A percentile compares a stretch with the other conserved stretches of the same genome.
Conservation (phyloP, 2,888 invertebrate species). For the Auanema freiburgensis region DNA sequence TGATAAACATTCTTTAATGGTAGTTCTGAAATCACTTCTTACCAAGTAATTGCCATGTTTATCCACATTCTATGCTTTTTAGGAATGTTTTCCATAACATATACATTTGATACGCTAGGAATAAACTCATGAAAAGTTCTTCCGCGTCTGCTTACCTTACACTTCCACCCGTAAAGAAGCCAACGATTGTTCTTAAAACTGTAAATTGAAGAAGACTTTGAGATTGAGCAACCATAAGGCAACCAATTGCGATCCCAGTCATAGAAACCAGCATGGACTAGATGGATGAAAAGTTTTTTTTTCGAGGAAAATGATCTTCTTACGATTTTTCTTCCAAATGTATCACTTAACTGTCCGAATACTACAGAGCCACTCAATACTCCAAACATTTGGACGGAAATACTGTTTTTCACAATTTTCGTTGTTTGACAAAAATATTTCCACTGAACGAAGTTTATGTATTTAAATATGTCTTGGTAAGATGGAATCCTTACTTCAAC, state of each 20-base stretch:
- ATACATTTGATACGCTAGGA: constrained; percentile 48
- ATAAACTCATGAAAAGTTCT: not conserved
- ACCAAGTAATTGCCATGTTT: constrained; percentile 44
- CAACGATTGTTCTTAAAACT: constrained; percentile 28
- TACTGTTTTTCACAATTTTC: constrained; percentile 43
- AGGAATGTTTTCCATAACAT: constrained; percentile 57
- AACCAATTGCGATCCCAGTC: constrained; percentile 31
- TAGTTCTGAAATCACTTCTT: not conserved
- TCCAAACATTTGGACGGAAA: constrained; percentile 57
- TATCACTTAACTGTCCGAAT: constrained; percentile 57
- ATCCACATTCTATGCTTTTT: constrained; percentile 55
- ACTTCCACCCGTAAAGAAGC: constrained; percentile 40
- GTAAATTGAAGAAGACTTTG: constrained; percentile 33
- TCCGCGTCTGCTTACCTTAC: constrained; percentile 24
- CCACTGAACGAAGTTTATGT: constrained; percentile 29
- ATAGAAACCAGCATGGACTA: constrained; percentile 25
- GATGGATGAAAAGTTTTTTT: constrained; percentile 7
- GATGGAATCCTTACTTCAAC: constrained; percentile 33
- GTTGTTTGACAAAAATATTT: constrained; percentile 36
- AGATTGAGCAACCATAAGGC: constrained; percentile 30
- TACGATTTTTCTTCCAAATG: constrained; percentile 42
- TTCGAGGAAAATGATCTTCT: not conserved
- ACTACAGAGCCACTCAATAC: constrained; percentile 51
- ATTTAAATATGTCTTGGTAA: not conserved
- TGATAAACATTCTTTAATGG: no score